Evolutionary conservation across 2,888 invertebrate species (phyloP).

Genomic region (Hoplodrina ambigua): DNA sequence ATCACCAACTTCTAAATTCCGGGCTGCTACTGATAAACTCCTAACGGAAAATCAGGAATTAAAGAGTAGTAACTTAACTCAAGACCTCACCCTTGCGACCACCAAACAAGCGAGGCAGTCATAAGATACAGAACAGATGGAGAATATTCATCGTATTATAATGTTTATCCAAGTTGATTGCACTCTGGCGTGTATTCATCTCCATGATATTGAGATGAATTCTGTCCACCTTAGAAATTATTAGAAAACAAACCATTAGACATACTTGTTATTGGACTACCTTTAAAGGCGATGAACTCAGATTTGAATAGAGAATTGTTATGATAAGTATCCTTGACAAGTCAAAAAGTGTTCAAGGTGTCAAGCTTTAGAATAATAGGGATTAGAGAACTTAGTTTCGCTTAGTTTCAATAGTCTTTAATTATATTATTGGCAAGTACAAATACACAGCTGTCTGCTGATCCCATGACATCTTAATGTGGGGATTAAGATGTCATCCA

Average conservation of each 20-base stretch:
- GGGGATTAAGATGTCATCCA: too few species aligned
- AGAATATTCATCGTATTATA: slow-evolving; percentile 14
- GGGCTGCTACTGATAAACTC: too few species aligned
- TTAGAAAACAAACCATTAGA: slow-evolving; percentile 23
- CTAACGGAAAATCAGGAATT: too few species aligned
- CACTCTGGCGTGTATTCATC: slow-evolving; percentile 7
- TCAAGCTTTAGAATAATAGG: neutral
- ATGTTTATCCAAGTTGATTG: slow-evolving; percentile 14
- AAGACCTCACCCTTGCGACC: too few species aligned
- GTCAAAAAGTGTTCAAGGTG: slow-evolving; percentile 2
- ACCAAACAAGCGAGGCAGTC: too few species aligned
- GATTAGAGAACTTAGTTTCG: neutral
- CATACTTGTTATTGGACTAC: slow-evolving; percentile 22
- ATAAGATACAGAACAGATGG: slow-evolving; percentile 9
- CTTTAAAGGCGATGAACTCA: slow-evolving; percentile 18
- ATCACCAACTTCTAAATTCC: too few species aligned
- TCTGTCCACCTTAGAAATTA: neutral
- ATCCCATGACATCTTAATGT: too few species aligned
- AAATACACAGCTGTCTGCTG: too few species aligned
- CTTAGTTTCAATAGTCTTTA: neutral
- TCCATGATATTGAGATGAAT: slow-evolving; percentile 11
- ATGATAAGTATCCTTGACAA: slow-evolving; percentile 1
- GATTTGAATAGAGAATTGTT: slow-evolving; percentile 13
- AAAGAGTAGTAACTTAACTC: too few species aligned
- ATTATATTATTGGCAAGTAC: neutral